A percentile compares a stretch with the other conserved stretches of the same genome.
Conservation (phyloP, 1,140 invertebrate species). For the Megalopta genalis region DNA sequence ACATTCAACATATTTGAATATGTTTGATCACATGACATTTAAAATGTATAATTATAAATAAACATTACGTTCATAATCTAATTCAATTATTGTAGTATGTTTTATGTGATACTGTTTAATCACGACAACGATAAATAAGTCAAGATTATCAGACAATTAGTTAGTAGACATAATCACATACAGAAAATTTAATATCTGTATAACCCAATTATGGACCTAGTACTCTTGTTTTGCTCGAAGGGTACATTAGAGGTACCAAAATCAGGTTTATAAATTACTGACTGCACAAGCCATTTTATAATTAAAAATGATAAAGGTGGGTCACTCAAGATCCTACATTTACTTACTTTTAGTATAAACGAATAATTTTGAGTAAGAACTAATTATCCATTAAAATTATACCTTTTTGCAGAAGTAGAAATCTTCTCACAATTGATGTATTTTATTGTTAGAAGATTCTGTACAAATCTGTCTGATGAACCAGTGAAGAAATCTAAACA, state of each 20-base stretch:
- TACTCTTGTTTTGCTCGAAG: constrained; percentile 25
- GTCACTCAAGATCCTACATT: constrained; percentile 45
- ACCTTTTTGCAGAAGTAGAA: constrained; percentile 19
- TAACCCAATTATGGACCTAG: constrained; percentile 28
- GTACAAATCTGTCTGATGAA: constrained; percentile 41
- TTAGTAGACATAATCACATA: constrained; percentile 52
- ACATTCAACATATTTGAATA: constrained; percentile 7
- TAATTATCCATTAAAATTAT: constrained; percentile 47
- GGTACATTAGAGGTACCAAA: constrained; percentile 37
- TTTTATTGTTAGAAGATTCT: constrained; percentile 48
- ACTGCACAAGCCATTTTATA: constrained; percentile 51
- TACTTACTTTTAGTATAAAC: constrained; percentile 46
- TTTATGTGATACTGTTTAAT: constrained; percentile 10
- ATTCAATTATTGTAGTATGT: constrained; percentile 3
- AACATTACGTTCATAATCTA: constrained; percentile 18
- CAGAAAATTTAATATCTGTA: constrained; percentile 31
- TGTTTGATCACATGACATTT: constrained; percentile 18
- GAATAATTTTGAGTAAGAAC: constrained; percentile 28
- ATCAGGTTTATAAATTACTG: constrained; percentile 44
- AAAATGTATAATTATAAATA: constrained; percentile 32
- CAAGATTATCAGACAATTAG: constrained; percentile 54
- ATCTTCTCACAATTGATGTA: constrained; percentile 39
- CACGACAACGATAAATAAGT: constrained; percentile 41
- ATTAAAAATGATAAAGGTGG: constrained; percentile 27
- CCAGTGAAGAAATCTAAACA: constrained; percentile 54